phyloP scores from a whole-genome alignment of 30 jellyfish, hydroid and myxozoan genomes.

The Cassiopea xamachana region DNA sequence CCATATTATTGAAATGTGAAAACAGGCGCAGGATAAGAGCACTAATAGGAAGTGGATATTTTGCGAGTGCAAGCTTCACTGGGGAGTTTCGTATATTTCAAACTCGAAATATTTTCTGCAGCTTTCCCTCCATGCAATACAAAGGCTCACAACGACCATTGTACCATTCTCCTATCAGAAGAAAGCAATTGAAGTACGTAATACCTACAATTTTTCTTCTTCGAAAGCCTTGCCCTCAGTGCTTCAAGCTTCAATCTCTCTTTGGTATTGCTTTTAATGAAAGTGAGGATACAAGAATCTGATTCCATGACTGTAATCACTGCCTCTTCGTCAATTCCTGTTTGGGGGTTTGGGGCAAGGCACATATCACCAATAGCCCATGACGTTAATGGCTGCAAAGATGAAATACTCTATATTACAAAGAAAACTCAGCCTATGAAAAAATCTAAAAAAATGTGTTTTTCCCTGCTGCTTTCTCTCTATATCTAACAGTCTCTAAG shows the following conservation, averaged over 20 bases:
- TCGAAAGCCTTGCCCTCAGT: not conserved
- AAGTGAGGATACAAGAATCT: slow-evolving; percentile 61
- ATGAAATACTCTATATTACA: not conserved
- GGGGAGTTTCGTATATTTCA: too few relatives aligned
- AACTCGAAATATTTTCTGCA: too few relatives aligned
- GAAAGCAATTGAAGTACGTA: not conserved
- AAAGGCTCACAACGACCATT: too few relatives aligned
- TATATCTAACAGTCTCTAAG: too few relatives aligned
- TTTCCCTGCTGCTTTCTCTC: too few relatives aligned
- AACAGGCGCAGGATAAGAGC: too few relatives aligned
- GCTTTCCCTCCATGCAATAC: too few relatives aligned
- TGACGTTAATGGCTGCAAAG: not conserved
- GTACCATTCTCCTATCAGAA: too few relatives aligned
- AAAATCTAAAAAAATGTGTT: too few relatives aligned
- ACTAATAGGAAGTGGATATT: too few relatives aligned
- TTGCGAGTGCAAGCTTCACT: too few relatives aligned
- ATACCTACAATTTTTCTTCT: slow-evolving; percentile 21
- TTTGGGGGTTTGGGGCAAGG: slow-evolving; percentile 37
- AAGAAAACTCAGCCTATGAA: not conserved
- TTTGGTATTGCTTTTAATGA: slow-evolving; percentile 24
- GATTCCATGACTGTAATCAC: slow-evolving; percentile 38
- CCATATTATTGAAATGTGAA: too few relatives aligned
- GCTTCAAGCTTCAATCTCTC: slow-evolving; percentile 16
- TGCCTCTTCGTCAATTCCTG: slow-evolving; percentile 73
- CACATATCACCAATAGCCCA: slow-evolving; percentile 87